phyloP scores from a whole-genome alignment of 1,140 invertebrate species.

The Planococcus citri region DNA sequence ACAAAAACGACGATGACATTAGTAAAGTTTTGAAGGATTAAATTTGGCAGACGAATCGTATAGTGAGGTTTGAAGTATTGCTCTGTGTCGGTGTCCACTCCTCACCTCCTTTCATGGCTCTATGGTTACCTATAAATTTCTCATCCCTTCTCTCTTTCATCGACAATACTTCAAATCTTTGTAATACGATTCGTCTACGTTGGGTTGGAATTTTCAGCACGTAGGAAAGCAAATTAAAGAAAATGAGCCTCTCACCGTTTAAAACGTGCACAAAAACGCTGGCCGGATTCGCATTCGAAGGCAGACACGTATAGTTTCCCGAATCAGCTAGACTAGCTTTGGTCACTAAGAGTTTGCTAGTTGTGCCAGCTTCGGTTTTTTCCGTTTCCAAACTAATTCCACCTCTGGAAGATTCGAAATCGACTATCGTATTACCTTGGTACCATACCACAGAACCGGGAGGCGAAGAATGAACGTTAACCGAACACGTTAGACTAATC shows the following conservation, averaged over 20 bases:
- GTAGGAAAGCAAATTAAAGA: background rate
- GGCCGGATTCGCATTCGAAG: slow-evolving; percentile 73
- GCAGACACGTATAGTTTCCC: slow-evolving; percentile 78
- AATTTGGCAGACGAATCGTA: background rate
- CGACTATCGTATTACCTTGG: slow-evolving; percentile 62
- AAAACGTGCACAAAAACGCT: slow-evolving; percentile 78
- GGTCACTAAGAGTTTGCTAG: slow-evolving; percentile 75
- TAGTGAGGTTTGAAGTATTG: background rate
- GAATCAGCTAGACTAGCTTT: slow-evolving; percentile 72
- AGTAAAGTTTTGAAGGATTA: slow-evolving; percentile 11
- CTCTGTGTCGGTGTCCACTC: background rate
- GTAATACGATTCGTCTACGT: too few relatives aligned
- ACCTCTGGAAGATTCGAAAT: slow-evolving; percentile 66
- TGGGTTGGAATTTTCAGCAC: too few relatives aligned
- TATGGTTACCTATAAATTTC: background rate
- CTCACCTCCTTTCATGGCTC: background rate
- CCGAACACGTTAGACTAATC: slow-evolving; percentile 74
- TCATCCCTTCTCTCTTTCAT: too few relatives aligned
- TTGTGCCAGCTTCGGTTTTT: slow-evolving; percentile 74
- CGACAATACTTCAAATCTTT: background rate
- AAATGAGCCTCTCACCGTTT: slow-evolving; percentile 54
- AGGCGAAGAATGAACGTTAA: slow-evolving; percentile 73
- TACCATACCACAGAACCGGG: slow-evolving; percentile 68
- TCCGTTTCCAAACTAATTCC: slow-evolving; percentile 83
- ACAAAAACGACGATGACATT: slow-evolving; percentile 40